phyloP scores from a whole-genome alignment of 2,797 vertebrate genomes.

The Sebastolobus alascanus region DNA sequence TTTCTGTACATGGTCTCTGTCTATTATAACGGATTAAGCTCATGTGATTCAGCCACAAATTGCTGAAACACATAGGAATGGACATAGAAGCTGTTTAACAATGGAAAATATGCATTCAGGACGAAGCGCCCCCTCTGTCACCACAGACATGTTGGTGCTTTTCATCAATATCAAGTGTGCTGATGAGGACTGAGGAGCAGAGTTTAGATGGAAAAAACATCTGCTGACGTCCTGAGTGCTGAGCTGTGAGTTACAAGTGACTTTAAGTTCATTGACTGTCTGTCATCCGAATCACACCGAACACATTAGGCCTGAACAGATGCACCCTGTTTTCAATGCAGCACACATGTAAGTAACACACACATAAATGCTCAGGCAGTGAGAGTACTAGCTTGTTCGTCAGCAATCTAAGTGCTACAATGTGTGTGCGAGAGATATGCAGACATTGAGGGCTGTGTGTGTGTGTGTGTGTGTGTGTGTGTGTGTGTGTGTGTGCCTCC shows the following conservation, averaged over 20 bases:
- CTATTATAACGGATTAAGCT: slow-evolving; percentile 17
- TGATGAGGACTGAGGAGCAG: background rate
- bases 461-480: slow-evolving; percentile 7
- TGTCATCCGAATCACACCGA: slow-evolving; percentile 52
- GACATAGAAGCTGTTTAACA: slow-evolving; percentile 9
- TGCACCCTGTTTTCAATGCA: slow-evolving; percentile 28
- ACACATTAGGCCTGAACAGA: slow-evolving; percentile 62
- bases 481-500: slow-evolving; percentile 10
- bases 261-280: slow-evolving; percentile 15
- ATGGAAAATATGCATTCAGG: background rate
- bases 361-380: slow-evolving; percentile 13
- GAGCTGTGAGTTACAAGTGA: slow-evolving; percentile 17
- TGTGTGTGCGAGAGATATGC: slow-evolving; percentile 32
- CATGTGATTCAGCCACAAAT: slow-evolving; percentile 17
- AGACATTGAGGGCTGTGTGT: slow-evolving; percentile 23
- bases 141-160: background rate
- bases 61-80: background rate
- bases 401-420: slow-evolving; percentile 9
- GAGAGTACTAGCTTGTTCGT: slow-evolving; percentile 21
- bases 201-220: background rate
- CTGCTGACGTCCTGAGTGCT: slow-evolving; percentile 3
- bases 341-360: slow-evolving; percentile 25
- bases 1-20: slow-evolving; percentile 28
- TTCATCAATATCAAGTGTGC: background rate
- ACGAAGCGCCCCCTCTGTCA: background rate